These are phyloP conservation scores for Thereva nobilitata DNA, from an alignment of 2,888 invertebrate species.

Conservation along the genomic window DNA sequence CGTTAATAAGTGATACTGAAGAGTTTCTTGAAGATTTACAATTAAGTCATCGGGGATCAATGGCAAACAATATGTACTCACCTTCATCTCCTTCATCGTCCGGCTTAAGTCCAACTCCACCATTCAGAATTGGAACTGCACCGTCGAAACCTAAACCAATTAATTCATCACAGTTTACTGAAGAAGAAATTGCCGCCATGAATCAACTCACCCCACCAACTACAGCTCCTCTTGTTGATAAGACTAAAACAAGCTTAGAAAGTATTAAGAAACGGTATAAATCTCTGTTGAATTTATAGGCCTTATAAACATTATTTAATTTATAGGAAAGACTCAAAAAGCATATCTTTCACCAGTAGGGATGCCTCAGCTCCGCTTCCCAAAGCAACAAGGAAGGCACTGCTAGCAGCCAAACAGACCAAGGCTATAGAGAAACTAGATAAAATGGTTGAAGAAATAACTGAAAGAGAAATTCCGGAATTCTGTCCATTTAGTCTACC, in stretches of 20 bases:
- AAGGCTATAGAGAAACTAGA: constrained; percentile 58
- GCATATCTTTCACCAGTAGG: constrained; percentile 45
- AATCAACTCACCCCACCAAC: constrained; percentile 56
- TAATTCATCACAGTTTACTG: constrained; percentile 53
- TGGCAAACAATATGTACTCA: constrained; percentile 47
- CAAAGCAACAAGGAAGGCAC: constrained; percentile 53
- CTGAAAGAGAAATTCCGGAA: constrained; percentile 53
- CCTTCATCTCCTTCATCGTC: constrained; percentile 47
- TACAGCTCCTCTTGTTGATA: constrained; percentile 57
- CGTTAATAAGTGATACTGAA: constrained; percentile 63
- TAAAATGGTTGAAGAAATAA: constrained; percentile 58
- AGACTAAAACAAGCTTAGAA: constrained; percentile 2
- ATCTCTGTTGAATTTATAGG: background rate
- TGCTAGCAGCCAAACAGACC: constrained; percentile 55
- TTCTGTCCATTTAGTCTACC: constrained; percentile 50
- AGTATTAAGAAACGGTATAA: background rate
- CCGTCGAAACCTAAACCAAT: constrained; percentile 55
- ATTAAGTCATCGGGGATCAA: constrained; percentile 50
- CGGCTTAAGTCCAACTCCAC: constrained; percentile 63
- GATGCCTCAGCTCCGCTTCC: constrained; percentile 49
- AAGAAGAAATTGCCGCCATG: constrained; percentile 56
- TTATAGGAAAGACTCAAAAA: constrained; percentile 40
- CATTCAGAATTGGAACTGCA: constrained; percentile 63
- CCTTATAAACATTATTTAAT: constrained; percentile 3
- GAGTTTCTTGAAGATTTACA: constrained; percentile 60